Evolutionary conservation across 2,888 invertebrate species (phyloP).

Genomic region (Aleiodes testaceus): DNA sequence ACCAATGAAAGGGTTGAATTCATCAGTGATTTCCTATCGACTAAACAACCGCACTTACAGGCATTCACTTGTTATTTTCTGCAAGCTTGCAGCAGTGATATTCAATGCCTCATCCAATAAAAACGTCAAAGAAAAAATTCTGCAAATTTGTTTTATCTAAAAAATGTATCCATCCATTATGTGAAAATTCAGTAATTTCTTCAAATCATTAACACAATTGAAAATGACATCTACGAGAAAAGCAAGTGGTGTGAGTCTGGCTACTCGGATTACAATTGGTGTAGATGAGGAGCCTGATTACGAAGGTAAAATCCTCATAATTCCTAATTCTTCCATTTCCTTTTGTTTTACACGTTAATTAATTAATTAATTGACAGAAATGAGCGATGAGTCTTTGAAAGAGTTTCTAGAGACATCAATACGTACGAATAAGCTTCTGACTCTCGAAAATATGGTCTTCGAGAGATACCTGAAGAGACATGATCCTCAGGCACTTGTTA

Average conservation of each 20-base stretch:
- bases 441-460: slow-evolving; percentile 75
- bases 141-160: neutral
- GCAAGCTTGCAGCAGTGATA: too few species aligned
- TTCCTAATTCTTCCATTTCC: too few species aligned
- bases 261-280: slow-evolving; percentile 45
- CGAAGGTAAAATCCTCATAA: slow-evolving; percentile 47
- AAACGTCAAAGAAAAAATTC: neutral
- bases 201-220: neutral
- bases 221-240: slow-evolving; percentile 50
- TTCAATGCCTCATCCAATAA: too few species aligned
- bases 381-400: slow-evolving; percentile 59
- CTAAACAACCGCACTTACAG: neutral
- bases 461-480: slow-evolving; percentile 74
- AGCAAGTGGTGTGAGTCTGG: slow-evolving; percentile 49
- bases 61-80: neutral
- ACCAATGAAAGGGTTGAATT: too few species aligned
- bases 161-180: neutral
- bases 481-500: slow-evolving; percentile 73
- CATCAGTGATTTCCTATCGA: neutral
- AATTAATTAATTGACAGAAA: slow-evolving; percentile 52
- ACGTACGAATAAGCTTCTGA: slow-evolving; percentile 63
- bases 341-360: neutral
- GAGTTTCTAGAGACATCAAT: slow-evolving; percentile 53
- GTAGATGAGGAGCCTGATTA: slow-evolving; percentile 52
- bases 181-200: neutral